phyloP scores from a whole-genome alignment of 2,888 invertebrate genomes.

The Suillia variegata region DNA sequence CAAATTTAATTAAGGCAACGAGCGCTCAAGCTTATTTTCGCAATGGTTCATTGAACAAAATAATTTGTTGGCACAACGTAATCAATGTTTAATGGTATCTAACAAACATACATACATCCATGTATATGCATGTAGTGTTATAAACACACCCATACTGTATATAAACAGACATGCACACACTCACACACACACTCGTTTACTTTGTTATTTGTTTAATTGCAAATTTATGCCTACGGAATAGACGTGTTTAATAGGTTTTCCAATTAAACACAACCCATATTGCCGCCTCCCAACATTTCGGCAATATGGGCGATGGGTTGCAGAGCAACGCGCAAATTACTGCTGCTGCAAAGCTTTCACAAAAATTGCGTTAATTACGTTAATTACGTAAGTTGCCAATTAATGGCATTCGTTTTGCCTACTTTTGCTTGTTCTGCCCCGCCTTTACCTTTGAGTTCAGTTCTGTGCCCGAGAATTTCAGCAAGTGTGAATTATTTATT shows the following conservation, averaged over 20 bases:
- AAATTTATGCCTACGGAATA: constrained; percentile 2
- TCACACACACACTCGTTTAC: background rate
- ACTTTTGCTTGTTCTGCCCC: too few relatives aligned
- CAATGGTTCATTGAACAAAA: background rate
- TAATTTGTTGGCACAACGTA: background rate
- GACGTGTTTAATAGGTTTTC: constrained; percentile 12
- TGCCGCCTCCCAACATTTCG: background rate
- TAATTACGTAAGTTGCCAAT: constrained; percentile 1
- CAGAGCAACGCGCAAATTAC: background rate
- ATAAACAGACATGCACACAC: background rate
- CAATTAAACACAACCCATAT: constrained; percentile 6
- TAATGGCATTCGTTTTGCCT: constrained; percentile 5
- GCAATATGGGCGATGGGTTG: too few relatives aligned
- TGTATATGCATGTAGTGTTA: too few relatives aligned
- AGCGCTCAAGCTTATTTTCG: too few relatives aligned
- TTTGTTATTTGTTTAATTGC: constrained; percentile 10
- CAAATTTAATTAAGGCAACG: too few relatives aligned
- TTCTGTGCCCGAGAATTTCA: too few relatives aligned
- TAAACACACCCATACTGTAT: background rate
- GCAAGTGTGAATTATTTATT: too few relatives aligned
- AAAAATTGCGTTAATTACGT: background rate
- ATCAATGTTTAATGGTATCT: background rate
- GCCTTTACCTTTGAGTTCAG: too few relatives aligned
- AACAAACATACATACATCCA: background rate
- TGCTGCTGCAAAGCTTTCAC: background rate